A percentile compares a stretch with the other conserved stretches of the same genome.
These are phyloP conservation scores for Drosophila willistoni DNA, from an alignment of 1,140 invertebrate species.

Conservation along the genomic window DNA sequence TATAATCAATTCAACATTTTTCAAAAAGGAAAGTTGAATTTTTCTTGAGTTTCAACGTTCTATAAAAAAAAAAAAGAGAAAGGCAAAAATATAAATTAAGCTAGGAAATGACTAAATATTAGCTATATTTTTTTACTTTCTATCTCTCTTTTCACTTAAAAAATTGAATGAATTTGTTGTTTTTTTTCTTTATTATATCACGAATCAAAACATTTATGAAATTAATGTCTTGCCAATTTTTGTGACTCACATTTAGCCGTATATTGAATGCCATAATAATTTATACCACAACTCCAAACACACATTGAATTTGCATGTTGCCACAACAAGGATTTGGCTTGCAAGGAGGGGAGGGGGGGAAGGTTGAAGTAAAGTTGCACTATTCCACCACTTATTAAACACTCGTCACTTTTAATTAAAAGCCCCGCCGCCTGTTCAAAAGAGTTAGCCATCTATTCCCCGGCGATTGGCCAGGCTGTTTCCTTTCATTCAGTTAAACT, in stretches of 20 bases:
- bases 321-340: background rate
- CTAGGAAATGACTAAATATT: background rate
- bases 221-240: constrained; percentile 3
- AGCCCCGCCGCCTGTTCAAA: constrained; percentile 51
- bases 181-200: background rate
- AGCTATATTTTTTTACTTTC: background rate
- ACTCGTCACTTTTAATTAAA: constrained; percentile 83
- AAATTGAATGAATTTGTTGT: too few species aligned
- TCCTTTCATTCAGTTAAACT: background rate
- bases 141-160: background rate
- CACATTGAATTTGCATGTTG: too few species aligned
- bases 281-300: background rate
- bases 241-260: too few species aligned
- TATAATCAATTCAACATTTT: too few species aligned
- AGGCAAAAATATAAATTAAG: background rate
- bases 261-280: background rate
- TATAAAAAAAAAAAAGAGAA: too few species aligned
- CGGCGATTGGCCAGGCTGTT: constrained; percentile 38
- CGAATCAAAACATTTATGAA: background rate
- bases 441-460: constrained; percentile 18
- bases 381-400: constrained; percentile 70
- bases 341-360: background rate
- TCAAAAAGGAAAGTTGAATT: too few species aligned
- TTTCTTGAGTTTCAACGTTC: too few species aligned
- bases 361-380: constrained; percentile 23